Evolutionary conservation across 2,797 vertebrate species (phyloP), one percentile per base, ranked within the genome.

Genomic region (Tachyglossus aculeatus): DNA sequence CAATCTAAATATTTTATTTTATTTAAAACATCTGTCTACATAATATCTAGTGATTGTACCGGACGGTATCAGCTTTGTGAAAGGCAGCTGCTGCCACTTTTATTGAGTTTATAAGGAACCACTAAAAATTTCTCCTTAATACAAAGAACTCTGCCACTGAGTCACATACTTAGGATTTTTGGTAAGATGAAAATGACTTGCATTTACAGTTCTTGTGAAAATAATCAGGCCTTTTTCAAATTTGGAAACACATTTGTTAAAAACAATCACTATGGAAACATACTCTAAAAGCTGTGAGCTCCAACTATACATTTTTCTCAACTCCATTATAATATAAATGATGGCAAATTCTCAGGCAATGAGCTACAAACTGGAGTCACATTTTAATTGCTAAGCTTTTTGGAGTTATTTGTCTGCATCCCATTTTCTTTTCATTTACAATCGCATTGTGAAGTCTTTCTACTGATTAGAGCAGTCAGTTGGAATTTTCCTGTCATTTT

Each of bases 11-110:
- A 90, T 87, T 91, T 88, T 90, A 88, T 90, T 92, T 91, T 91
- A 92, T 92, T 93, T 91, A 91, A 93, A 94, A 93, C 93, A 92
- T 91, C 89, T 93, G 92, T 89, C 86, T 86, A 82, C 81, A 88
- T 90, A 90, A 90, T 86, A 87, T 88, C 87, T 86, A 79, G 81
- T 88, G 84, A 90, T 88, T 91, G 71, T 85, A 80, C 74, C 80
- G 85, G 71, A 69, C 74, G 88, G 34, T 88, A 86, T 80, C 81
- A 89, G 80, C 83, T 84, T 87, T 76, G 74, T 82, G 75, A 88
- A 89, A 89, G 81, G 82, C 85, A 87, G 87, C 88, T 90, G 84
- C 85, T 90, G 80, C 80, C 84, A 82, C 90, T 90, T 89, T 90
- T 89, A 89, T 90, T 90, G 90, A 88, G 91, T 92, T 91, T 90